These are phyloP conservation scores for Therioaphis trifolii DNA, from an alignment of 2,888 invertebrate species.

Conservation along the genomic window DNA sequence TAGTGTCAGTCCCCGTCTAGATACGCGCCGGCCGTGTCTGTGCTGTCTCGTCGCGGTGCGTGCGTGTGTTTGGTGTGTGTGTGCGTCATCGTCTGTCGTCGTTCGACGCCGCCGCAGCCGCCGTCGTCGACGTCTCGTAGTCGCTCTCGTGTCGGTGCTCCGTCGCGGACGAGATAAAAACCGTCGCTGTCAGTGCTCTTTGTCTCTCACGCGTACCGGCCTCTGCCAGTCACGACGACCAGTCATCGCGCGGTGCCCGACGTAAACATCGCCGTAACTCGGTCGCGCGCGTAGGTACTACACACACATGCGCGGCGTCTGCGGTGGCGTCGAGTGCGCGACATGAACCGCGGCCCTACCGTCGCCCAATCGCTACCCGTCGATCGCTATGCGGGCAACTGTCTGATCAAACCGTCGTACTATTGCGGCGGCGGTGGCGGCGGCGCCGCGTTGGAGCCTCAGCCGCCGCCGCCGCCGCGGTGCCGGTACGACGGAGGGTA, in stretches of 20 bases:
- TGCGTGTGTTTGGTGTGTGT: background rate
- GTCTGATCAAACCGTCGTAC: constrained; percentile 71
- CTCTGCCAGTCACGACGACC: background rate
- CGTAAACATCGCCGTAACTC: background rate
- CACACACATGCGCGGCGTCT: constrained; percentile 37
- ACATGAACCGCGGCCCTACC: constrained; percentile 60
- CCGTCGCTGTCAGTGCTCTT: too few species aligned
- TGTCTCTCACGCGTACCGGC: too few species aligned
- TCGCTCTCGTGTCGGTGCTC: background rate
- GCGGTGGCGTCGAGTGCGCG: constrained; percentile 50
- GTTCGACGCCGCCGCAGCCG: background rate
- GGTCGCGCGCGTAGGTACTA: constrained; percentile 18
- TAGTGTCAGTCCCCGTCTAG: constrained; percentile 26
- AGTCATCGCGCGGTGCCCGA: background rate
- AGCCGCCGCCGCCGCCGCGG: constrained; percentile 29
- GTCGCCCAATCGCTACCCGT: constrained; percentile 69
- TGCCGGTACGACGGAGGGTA: constrained; percentile 61
- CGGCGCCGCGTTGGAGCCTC: constrained; percentile 64
- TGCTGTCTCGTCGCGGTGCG: background rate
- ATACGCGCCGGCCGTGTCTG: background rate
- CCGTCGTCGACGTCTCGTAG: background rate
- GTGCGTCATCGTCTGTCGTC: background rate
- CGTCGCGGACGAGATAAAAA: too few species aligned
- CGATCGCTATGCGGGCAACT: constrained; percentile 76
- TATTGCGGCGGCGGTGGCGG: constrained; percentile 65